A percentile compares a stretch with the other conserved stretches of the same genome.
These are phyloP conservation scores for Babylonia areolata DNA, from an alignment of 1,140 invertebrate species.

Conservation along the genomic window DNA sequence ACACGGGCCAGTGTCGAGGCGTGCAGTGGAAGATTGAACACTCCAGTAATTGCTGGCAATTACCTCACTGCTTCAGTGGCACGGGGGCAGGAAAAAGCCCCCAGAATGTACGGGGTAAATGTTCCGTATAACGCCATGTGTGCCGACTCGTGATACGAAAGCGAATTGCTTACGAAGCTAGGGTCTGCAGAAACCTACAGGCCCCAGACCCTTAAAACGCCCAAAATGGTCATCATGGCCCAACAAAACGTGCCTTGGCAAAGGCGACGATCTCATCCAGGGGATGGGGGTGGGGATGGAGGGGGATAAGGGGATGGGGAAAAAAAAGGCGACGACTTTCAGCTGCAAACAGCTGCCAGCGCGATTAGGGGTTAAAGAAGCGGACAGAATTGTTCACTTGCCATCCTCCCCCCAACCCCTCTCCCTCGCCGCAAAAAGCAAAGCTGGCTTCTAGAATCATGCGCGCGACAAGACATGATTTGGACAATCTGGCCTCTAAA, in stretches of 20 bases:
- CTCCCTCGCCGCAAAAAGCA: too few species aligned
- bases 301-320: too few species aligned
- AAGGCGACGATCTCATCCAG: background rate
- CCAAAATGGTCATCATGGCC: background rate
- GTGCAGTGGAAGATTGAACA: background rate
- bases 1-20: background rate
- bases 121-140: background rate
- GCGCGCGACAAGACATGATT: conserved; percentile 29
- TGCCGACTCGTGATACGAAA: background rate
- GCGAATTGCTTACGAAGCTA: conserved; percentile 6
- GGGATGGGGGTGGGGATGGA: background rate
- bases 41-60: conserved; percentile 1
- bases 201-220: background rate
- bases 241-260: background rate
- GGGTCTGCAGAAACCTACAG: background rate
- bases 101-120: background rate
- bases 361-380: background rate
- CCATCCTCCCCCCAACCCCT: too few species aligned
- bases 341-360: conserved; percentile 14
- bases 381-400: conserved; percentile 14
- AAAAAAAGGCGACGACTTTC: background rate
- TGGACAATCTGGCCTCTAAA: conserved; percentile 30
- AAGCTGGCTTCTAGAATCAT: conserved; percentile 9
- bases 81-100: background rate
- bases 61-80: background rate